phyloP scores from a whole-genome alignment of 2,113 vertebrate genomes.

The Passerina amoena region DNA sequence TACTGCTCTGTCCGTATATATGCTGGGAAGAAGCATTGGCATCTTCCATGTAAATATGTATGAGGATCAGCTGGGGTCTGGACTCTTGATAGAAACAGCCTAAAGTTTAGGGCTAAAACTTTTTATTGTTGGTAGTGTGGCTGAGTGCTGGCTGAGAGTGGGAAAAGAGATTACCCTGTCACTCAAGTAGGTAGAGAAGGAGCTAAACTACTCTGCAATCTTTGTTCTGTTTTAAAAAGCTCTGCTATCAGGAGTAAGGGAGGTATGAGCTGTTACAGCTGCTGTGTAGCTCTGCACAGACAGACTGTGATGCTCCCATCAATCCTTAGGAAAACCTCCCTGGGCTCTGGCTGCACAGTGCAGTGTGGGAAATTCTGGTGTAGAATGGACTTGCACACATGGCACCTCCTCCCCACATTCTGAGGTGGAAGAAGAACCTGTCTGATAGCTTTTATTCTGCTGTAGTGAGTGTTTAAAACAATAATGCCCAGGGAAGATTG shows the following conservation, averaged over 20 bases:
- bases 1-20: no score
- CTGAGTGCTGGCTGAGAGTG: background rate
- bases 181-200: background rate
- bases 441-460: background rate
- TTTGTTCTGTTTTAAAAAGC: background rate
- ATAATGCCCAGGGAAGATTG: background rate
- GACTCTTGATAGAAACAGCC: background rate
- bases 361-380: background rate
- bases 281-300: background rate
- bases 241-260: background rate
- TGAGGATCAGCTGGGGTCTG: background rate
- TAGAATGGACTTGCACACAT: background rate
- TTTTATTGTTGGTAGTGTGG: background rate
- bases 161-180: background rate
- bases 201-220: background rate
- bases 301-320: background rate
- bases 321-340: background rate
- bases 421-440: background rate
- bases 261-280: background rate
- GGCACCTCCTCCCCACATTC: background rate
- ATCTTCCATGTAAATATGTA: background rate
- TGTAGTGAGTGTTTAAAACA: background rate
- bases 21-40: background rate
- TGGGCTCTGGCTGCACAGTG: background rate
- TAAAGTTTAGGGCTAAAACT: background rate